Percentiles rank a stretch among this genome's conserved stretches.
phyloP scores from a whole-genome alignment of 2,797 vertebrate genomes.

The Taenioides sp. region DNA sequence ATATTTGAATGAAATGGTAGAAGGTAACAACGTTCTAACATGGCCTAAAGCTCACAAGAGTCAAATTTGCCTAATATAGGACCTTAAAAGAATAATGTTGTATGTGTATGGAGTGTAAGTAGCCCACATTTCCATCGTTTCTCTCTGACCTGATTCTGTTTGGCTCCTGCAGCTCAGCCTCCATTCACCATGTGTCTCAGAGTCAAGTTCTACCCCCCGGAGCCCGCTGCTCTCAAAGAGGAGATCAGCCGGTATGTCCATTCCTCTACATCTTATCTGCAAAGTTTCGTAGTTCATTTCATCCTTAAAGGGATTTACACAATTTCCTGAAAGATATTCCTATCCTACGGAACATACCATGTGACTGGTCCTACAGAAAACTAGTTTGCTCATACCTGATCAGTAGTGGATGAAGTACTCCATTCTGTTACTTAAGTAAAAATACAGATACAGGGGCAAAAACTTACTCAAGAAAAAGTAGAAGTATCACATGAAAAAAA shows the following conservation, averaged over 20 bases:
- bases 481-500: no score
- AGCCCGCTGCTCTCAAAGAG: constrained; percentile 92
- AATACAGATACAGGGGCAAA: no score
- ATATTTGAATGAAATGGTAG: no score
- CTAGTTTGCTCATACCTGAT: neutral
- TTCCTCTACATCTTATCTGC: neutral
- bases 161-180: constrained; percentile 84
- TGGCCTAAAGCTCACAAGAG: no score
- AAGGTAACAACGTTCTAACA: no score
- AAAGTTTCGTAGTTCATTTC: neutral
- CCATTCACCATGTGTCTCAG: constrained; percentile 98
- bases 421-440: no score
- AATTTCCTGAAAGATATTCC: neutral
- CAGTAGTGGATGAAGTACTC: no score
- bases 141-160: constrained; percentile 3
- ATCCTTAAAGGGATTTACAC: neutral
- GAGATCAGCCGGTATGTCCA: constrained; percentile 89
- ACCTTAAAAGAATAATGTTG: no score
- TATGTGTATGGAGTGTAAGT: neutral
- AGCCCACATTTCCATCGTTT: neutral
- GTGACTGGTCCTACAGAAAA: neutral
- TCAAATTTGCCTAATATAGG: no score
- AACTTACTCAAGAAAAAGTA: no score
- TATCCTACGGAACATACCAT: neutral
- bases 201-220: constrained; percentile 97